phyloP scores from a whole-genome alignment of 2,888 invertebrate species.

The Automeris io region DNA sequence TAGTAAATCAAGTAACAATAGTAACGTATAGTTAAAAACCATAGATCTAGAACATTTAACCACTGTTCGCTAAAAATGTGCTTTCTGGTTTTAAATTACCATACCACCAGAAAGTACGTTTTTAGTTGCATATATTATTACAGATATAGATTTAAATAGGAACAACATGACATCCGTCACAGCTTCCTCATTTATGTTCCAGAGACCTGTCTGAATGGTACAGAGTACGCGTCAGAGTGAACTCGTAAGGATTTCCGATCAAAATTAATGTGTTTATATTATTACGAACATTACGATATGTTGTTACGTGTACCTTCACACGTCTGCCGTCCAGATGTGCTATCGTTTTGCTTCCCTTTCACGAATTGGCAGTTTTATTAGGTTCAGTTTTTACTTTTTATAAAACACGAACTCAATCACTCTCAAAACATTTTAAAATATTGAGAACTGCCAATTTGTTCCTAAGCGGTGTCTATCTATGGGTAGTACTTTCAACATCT shows the following conservation, averaged over 20 bases:
- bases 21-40: constrained; percentile 20
- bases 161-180: constrained; percentile 56
- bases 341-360: constrained; percentile 60
- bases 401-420: constrained; percentile 18
- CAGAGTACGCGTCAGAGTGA: constrained; percentile 90
- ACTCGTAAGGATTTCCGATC: constrained; percentile 84
- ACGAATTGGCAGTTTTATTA: constrained; percentile 65
- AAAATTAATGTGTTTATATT: constrained; percentile 71
- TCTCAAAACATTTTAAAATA: constrained; percentile 16
- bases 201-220: constrained; percentile 86
- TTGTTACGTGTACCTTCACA: constrained; percentile 72
- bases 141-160: constrained; percentile 15
- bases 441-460: constrained; percentile 64
- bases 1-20: constrained; percentile 26
- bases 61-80: background rate
- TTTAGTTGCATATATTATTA: background rate
- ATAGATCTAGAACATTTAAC: constrained; percentile 18
- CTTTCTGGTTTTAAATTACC: background rate
- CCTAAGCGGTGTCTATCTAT: constrained; percentile 34
- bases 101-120: background rate
- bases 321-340: constrained; percentile 74
- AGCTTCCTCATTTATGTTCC: constrained; percentile 72
- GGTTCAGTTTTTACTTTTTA: constrained; percentile 9
- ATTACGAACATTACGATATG: constrained; percentile 64
- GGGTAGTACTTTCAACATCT: constrained; percentile 51